Conservation (phyloP, 2,888 invertebrate genomes). For the Torymus aiolomorphi region DNA sequence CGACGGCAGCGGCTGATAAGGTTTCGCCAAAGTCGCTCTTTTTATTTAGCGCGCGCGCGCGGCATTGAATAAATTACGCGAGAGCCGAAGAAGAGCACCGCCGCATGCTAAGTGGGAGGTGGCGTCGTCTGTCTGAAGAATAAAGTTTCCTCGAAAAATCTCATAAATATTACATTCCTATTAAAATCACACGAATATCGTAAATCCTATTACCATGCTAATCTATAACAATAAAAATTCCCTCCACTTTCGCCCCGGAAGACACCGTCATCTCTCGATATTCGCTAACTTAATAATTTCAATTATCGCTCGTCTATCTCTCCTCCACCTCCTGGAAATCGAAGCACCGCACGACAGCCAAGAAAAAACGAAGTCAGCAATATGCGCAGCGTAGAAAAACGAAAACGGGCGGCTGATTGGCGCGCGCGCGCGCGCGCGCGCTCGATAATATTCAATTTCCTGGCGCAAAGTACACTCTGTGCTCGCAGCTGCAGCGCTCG, state of each 20-base stretch:
- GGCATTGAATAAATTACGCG: conserved; percentile 36
- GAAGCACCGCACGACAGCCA: background rate
- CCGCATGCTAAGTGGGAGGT: background rate
- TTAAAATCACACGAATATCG: too few species aligned
- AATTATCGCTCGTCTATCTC: background rate
- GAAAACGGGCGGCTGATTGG: too few species aligned
- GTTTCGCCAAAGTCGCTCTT: background rate
- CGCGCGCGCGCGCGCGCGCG: background rate
- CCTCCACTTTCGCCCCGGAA: too few species aligned
- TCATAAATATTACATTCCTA: too few species aligned
- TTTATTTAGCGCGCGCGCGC: background rate
- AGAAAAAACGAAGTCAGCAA: conserved; percentile 5
- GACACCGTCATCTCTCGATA: too few species aligned
- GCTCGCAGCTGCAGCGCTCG: background rate
- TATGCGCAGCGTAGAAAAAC: background rate
- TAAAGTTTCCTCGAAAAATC: too few species aligned
- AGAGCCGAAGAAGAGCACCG: conserved; percentile 4
- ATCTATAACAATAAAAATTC: too few species aligned
- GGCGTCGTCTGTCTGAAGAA: too few species aligned
- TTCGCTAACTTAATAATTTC: conserved; percentile 5
- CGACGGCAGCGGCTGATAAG: too few species aligned
- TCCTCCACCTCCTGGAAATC: background rate
- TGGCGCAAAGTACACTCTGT: conserved; percentile 26
- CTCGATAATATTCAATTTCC: conserved; percentile 65
- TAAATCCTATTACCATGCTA: too few species aligned